Conservation (phyloP, 2,113 vertebrate species). For the Dinomys branickii region DNA sequence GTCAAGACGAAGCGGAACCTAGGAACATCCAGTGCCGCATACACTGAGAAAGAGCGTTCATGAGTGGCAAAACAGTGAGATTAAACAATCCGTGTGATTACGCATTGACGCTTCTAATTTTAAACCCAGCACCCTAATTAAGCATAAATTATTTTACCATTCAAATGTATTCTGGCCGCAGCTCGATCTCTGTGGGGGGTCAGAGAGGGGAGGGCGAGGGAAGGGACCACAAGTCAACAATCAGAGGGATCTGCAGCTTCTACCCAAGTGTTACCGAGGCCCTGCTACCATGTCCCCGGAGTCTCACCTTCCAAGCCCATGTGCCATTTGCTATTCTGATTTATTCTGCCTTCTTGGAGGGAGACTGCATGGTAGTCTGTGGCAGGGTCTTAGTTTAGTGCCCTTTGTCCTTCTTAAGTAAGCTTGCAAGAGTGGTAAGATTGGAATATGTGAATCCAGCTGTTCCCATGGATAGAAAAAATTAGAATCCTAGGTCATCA, state of each 20-base stretch:
- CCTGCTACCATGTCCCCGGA: accelerated
- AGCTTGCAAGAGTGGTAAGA: background rate
- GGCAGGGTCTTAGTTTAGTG: accelerated
- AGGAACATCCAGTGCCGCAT: background rate
- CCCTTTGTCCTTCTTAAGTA: accelerated
- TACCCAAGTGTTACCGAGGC: accelerated
- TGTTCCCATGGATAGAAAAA: accelerated
- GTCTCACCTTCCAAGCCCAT: accelerated
- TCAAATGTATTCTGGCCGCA: conserved; percentile 81
- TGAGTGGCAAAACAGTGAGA: conserved; percentile 66
- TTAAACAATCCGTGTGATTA: conserved; percentile 70
- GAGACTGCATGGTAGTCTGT: background rate
- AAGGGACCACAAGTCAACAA: background rate
- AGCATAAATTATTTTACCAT: conserved; percentile 83
- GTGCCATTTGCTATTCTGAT: accelerated
- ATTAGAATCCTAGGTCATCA: background rate
- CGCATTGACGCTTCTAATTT: conserved; percentile 75
- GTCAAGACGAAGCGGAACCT: background rate
- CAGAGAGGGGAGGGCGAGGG: background rate
- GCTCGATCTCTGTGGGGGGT: conserved; percentile 59
- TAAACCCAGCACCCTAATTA: conserved; percentile 78
- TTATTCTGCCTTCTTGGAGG: background rate
- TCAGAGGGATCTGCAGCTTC: background rate
- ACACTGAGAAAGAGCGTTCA: background rate
- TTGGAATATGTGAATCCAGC: accelerated